Evolutionary conservation across 2,888 invertebrate species (phyloP).

Genomic region (Leptinotarsa peninsularis): DNA sequence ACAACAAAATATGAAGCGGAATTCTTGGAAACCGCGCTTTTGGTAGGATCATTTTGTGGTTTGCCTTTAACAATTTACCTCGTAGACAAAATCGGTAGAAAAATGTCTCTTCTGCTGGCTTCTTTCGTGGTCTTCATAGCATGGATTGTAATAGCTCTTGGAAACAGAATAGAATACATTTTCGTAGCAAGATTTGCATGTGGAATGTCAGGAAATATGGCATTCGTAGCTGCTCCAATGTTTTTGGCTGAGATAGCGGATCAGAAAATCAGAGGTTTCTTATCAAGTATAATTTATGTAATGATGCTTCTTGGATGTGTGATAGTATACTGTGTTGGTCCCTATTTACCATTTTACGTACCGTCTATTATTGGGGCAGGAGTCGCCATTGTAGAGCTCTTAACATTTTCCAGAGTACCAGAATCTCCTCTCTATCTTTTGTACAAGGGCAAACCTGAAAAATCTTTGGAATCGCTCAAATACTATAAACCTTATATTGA

Average conservation of each 20-base stretch:
- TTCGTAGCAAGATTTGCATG: slow-evolving; percentile 60
- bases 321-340: slow-evolving; percentile 57
- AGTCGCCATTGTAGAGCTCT: slow-evolving; percentile 57
- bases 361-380: slow-evolving; percentile 59
- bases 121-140: slow-evolving; percentile 58
- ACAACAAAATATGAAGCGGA: slow-evolving; percentile 54
- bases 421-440: slow-evolving; percentile 63
- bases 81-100: slow-evolving; percentile 60
- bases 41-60: slow-evolving; percentile 57
- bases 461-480: slow-evolving; percentile 57
- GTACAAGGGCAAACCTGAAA: slow-evolving; percentile 55
- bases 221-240: slow-evolving; percentile 64
- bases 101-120: slow-evolving; percentile 61
- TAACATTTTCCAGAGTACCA: slow-evolving; percentile 61
- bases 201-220: slow-evolving; percentile 62
- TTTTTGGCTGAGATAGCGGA: slow-evolving; percentile 64
- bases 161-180: slow-evolving; percentile 57
- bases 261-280: slow-evolving; percentile 61
- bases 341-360: slow-evolving; percentile 60
- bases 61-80: slow-evolving; percentile 62
- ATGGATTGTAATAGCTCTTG: slow-evolving; percentile 61
- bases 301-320: slow-evolving; percentile 63
- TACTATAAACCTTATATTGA: slow-evolving; percentile 55
- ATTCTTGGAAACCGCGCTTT: slow-evolving; percentile 55
- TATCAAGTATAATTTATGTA: slow-evolving; percentile 62